Percentiles rank a stretch among this genome's conserved stretches.
Evolutionary conservation across 2,888 invertebrate genomes (phyloP).

Genomic region (Athalia cordata): DNA sequence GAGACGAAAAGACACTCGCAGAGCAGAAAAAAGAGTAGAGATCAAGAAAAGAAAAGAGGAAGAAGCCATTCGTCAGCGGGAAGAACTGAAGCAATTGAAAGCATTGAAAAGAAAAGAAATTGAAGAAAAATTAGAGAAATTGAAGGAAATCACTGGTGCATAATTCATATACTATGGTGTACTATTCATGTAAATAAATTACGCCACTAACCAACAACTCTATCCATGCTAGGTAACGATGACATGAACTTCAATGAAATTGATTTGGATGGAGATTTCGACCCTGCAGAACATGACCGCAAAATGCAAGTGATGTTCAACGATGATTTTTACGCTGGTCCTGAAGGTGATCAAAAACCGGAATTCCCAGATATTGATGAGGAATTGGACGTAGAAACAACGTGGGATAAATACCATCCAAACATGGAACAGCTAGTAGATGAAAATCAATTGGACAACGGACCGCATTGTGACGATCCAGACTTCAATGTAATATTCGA

Average conservation of each 20-base stretch:
- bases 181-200: conserved; percentile 56
- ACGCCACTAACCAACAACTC: conserved; percentile 21
- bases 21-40: conserved; percentile 87
- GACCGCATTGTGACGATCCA: conserved; percentile 85
- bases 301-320: conserved; percentile 91
- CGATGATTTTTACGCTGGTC: conserved; percentile 87
- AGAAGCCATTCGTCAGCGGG: conserved; percentile 87
- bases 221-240: conserved; percentile 61
- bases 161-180: conserved; percentile 78
- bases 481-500: conserved; percentile 81
- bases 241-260: conserved; percentile 63
- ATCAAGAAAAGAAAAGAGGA: conserved; percentile 83
- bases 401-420: conserved; percentile 81
- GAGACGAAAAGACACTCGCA: conserved; percentile 85
- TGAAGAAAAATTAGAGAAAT: conserved; percentile 88
- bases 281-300: conserved; percentile 90
- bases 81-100: conserved; percentile 91
- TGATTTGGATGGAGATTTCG: conserved; percentile 93
- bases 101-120: conserved; percentile 93
- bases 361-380: conserved; percentile 88
- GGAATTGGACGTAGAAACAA: conserved; percentile 79
- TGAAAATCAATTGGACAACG: conserved; percentile 66
- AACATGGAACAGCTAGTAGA: conserved; percentile 68
- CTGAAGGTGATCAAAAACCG: conserved; percentile 84
- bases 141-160: conserved; percentile 90